These are phyloP conservation scores for Cotesia typhae DNA, from an alignment of 1,140 invertebrate species.

Conservation along the genomic window DNA sequence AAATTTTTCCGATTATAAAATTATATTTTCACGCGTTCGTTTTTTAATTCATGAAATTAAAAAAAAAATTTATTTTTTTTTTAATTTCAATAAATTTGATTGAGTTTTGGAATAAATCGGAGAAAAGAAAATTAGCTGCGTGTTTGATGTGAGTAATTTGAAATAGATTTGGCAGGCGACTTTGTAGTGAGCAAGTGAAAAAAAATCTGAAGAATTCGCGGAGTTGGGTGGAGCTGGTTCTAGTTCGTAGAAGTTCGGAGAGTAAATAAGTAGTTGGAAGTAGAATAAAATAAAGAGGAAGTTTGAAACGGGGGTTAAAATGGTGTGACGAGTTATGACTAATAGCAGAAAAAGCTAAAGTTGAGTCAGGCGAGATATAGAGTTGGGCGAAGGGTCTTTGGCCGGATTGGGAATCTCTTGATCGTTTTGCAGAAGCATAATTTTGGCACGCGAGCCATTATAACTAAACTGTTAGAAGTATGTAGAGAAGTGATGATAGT, in stretches of 20 bases:
- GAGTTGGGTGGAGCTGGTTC: not conserved
- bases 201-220: conserved; percentile 3
- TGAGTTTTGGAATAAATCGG: too few relatives aligned
- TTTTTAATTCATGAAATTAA: not conserved
- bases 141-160: too few relatives aligned
- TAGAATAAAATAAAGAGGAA: too few relatives aligned
- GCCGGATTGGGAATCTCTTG: conserved; percentile 48
- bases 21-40: conserved; percentile 4
- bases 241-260: too few relatives aligned
- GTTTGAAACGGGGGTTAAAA: too few relatives aligned
- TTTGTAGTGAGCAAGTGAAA: not conserved
- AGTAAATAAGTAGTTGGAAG: too few relatives aligned
- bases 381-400: conserved; percentile 53
- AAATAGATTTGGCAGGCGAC: not conserved
- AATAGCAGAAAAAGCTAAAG: too few relatives aligned
- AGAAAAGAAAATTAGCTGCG: too few relatives aligned
- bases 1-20: not conserved
- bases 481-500: too few relatives aligned
- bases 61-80: not conserved
- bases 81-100: too few relatives aligned
- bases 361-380: too few relatives aligned
- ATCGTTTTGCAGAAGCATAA: conserved; percentile 47
- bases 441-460: conserved; percentile 54
- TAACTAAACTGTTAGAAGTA: conserved; percentile 23
- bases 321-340: too few relatives aligned